Base-by-base conservation (phyloP, 1,140 invertebrate genomes). In the Aphaenogaster ashmeadi region DNA sequence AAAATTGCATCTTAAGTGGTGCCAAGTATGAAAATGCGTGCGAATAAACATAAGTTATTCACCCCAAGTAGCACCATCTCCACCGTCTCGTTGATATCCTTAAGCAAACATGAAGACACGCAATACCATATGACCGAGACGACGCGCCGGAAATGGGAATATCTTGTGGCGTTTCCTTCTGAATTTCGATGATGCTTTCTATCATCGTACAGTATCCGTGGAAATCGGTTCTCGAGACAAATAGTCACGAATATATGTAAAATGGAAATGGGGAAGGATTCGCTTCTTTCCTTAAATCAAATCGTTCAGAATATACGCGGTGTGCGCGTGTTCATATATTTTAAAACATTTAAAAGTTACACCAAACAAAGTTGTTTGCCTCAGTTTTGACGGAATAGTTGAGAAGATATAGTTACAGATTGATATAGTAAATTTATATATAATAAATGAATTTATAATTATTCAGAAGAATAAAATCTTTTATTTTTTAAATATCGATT, bases 31-130 rank as follows among this genome's bases (percentile, higher is more conserved):
- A 78, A 69, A 80, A 87, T 80, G 74, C 81, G 89, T 77, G 83
- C 88, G 93, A 87, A 88, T 94, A 93, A 94, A 92, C 92, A 92
- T 92, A 94, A 94, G 93, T 94, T 95, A 94, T 94, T 94, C 93
- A 94, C 91, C 93, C 92, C 84, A 91, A 88, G 90, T 88, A 89
- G 88, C 85, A 87, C 9, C 77, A 21, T 90, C 78, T 89, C 79
- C 91, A 93, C 80, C 88, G 88, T 91, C 87, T 89, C 87, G 90
- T 85, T 87, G 88, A 89, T 91, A 88, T 91, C 89, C 91, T 93
- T 94, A 92, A 93, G 93, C 92, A 94, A 94, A 94, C 92, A 92
- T 89, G 91, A 90, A 87, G 89, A 91, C 90, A 93, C 91, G 92
- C 89, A 93, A 93, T 93, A 93, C 92, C 94, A 92, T 94, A 93